These are phyloP conservation scores for Platycheirus rosarum DNA, from an alignment of 2,888 invertebrate species.

Conservation along the genomic window DNA sequence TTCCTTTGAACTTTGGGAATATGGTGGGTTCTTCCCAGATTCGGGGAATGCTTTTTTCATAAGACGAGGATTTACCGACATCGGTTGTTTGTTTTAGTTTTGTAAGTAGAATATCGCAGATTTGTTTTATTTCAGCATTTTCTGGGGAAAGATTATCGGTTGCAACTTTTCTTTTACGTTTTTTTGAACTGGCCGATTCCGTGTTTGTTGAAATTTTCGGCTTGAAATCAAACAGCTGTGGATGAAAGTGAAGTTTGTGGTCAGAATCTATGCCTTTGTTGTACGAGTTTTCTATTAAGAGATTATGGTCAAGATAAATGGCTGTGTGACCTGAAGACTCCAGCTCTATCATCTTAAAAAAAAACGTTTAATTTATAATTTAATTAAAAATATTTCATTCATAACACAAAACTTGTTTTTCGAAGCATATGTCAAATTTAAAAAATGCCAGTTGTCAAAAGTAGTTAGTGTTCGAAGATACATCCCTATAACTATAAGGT, in stretches of 20 bases:
- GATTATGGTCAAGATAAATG: slow-evolving; percentile 77
- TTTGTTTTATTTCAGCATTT: background rate
- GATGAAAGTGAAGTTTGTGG: slow-evolving; percentile 74
- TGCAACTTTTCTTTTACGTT: slow-evolving; percentile 58
- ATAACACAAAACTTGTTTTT: too few species aligned
- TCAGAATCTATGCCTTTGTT: slow-evolving; percentile 2
- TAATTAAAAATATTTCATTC: too few species aligned
- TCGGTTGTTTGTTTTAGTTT: slow-evolving; percentile 13
- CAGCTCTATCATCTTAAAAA: slow-evolving; percentile 29
- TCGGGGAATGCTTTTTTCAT: slow-evolving; percentile 66
- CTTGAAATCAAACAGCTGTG: slow-evolving; percentile 77
- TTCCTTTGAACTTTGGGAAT: slow-evolving; percentile 84
- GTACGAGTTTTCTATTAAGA: slow-evolving; percentile 77
- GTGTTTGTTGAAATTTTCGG: slow-evolving; percentile 21
- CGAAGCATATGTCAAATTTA: too few species aligned
- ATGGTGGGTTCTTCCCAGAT: slow-evolving; percentile 78
- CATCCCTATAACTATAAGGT: too few species aligned
- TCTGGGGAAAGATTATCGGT: background rate
- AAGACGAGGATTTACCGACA: background rate
- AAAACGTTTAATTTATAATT: too few species aligned
- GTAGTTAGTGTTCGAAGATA: too few species aligned
- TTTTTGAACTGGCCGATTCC: background rate
- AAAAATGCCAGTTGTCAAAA: too few species aligned
- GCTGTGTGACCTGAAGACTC: slow-evolving; percentile 53
- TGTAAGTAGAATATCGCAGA: background rate